Evolutionary conservation across 1,140 invertebrate genomes (phyloP).

Genomic region (Drosophila micromelanica): DNA sequence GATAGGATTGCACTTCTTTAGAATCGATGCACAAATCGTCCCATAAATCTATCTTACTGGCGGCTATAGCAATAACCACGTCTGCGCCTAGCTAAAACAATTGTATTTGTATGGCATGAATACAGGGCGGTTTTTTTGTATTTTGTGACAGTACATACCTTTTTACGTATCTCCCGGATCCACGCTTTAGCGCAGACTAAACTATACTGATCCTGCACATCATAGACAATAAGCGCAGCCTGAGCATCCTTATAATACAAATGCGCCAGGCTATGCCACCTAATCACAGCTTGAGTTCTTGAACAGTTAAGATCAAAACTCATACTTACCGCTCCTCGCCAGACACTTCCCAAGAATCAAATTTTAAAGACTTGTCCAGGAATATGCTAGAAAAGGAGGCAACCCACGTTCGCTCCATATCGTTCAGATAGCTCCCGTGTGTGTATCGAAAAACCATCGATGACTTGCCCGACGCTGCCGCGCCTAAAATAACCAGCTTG

Average conservation of each 20-base stretch:
- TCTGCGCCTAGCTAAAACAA: background rate
- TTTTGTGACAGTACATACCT: background rate
- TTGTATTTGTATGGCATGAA: background rate
- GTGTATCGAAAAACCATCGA: conserved; percentile 1
- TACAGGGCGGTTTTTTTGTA: background rate
- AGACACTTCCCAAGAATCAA: conserved; percentile 22
- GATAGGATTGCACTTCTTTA: conserved; percentile 1
- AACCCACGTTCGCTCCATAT: conserved; percentile 1
- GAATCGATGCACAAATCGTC: conserved; percentile 5
- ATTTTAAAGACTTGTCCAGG: background rate
- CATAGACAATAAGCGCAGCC: conserved; percentile 24
- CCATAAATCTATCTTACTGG: conserved; percentile 22
- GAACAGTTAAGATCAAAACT: background rate
- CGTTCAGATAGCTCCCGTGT: background rate
- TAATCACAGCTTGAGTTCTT: background rate
- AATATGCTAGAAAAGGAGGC: conserved; percentile 3
- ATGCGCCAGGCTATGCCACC: conserved; percentile 13
- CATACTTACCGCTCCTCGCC: conserved; percentile 19
- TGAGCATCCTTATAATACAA: conserved; percentile 26
- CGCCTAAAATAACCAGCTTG: conserved; percentile 30
- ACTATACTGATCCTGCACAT: conserved; percentile 11
- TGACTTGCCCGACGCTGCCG: conserved; percentile 14
- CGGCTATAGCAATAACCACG: conserved; percentile 22
- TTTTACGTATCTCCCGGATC: conserved; percentile 2
- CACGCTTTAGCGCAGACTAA: conserved; percentile 15